Evolutionary conservation across 2,888 invertebrate genomes (phyloP).

Genomic region (Boloria selene): DNA sequence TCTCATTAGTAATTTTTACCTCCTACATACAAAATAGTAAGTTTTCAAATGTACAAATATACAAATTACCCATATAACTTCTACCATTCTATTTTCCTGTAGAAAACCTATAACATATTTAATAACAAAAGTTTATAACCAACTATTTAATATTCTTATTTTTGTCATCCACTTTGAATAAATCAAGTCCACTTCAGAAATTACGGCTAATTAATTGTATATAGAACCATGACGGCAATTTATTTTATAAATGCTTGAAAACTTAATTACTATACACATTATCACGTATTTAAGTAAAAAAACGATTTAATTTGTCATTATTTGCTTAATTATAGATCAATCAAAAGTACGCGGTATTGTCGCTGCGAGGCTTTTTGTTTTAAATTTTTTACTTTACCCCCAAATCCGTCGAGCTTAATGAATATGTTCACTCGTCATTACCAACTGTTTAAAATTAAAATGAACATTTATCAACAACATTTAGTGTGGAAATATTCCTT

Average conservation of each 20-base stretch:
- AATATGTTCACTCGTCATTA: constrained; percentile 12
- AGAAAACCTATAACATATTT: too few relatives aligned
- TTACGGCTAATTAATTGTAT: not conserved
- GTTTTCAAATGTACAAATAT: too few relatives aligned
- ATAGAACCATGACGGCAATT: not conserved
- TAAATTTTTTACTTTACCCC: constrained; percentile 5
- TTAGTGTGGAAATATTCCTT: not conserved
- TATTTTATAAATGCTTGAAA: not conserved
- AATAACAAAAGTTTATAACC: too few relatives aligned
- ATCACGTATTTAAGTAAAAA: not conserved
- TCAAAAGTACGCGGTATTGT: constrained; percentile 15
- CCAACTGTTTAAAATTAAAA: not conserved
- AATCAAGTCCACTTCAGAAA: not conserved
- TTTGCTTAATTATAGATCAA: constrained; percentile 26
- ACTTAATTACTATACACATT: constrained; percentile 4
- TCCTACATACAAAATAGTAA: too few relatives aligned
- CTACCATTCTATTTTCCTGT: too few relatives aligned
- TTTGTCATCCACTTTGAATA: not conserved
- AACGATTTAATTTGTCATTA: constrained; percentile 6
- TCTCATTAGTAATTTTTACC: too few relatives aligned
- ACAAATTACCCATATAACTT: too few relatives aligned
- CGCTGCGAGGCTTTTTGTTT: not conserved
- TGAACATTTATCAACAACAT: not conserved
- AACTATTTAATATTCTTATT: not conserved
- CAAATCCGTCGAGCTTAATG: constrained; percentile 19